Evolutionary conservation across 2,113 vertebrate genomes (phyloP).

Genomic region (Mohoua ochrocephala): DNA sequence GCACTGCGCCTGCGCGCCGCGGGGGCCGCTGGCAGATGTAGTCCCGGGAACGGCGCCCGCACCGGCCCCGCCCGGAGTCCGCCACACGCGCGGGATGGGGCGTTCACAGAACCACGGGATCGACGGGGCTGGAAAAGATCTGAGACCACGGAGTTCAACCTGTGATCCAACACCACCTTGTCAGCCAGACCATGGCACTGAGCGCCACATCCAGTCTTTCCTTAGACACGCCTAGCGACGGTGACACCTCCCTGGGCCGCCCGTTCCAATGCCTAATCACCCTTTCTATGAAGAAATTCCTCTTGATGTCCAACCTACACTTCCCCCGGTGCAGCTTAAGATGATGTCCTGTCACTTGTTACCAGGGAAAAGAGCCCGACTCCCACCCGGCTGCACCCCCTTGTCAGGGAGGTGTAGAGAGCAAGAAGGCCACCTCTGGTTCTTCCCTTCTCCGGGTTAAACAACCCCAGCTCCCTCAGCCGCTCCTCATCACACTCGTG

Average conservation of each 20-base stretch:
- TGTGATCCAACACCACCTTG: neutral
- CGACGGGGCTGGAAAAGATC: neutral
- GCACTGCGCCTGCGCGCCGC: neutral
- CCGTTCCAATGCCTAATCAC: neutral
- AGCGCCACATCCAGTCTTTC: neutral
- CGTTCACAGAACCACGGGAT: accelerated
- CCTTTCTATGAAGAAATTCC: neutral
- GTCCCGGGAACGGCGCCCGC: neutral
- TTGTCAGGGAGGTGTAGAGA: neutral
- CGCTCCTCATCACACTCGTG: neutral
- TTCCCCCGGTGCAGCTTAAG: neutral
- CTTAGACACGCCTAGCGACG: neutral
- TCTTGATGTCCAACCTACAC: neutral
- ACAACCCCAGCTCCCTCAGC: neutral
- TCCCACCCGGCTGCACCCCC: neutral
- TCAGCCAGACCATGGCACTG: neutral
- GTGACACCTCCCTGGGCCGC: neutral
- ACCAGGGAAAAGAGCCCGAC: neutral
- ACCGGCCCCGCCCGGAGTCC: neutral
- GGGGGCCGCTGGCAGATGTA: neutral
- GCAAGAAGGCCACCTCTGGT: no score
- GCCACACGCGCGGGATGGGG: neutral
- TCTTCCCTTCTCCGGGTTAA: no score
- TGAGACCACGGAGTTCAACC: accelerated
- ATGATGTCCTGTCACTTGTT: neutral